Evolutionary conservation across 1,140 invertebrate genomes (phyloP).

Genomic region (Bombyx mandarina): DNA sequence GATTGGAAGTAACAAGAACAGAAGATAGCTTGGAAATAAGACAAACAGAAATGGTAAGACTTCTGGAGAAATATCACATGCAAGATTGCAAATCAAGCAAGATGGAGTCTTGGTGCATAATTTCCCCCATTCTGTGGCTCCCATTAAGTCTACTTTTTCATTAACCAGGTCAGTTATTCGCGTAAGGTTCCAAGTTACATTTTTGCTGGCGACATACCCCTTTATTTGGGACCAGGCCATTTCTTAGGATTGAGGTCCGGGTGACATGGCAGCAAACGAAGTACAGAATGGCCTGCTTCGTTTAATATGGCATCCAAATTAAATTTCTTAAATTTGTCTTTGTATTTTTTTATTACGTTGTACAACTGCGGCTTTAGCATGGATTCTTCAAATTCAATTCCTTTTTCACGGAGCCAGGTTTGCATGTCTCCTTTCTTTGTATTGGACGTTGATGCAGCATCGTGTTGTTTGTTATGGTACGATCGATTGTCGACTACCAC

Average conservation of each 20-base stretch:
- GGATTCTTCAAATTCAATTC: background rate
- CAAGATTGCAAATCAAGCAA: too few species aligned
- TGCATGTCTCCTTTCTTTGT: background rate
- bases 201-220: background rate
- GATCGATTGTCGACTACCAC: background rate
- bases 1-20: too few species aligned
- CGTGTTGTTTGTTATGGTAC: background rate
- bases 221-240: background rate
- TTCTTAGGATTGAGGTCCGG: background rate
- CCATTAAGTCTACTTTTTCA: too few species aligned
- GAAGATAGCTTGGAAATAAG: background rate
- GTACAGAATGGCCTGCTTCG: background rate
- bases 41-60: too few species aligned
- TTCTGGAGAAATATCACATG: too few species aligned
- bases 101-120: too few species aligned
- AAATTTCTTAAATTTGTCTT: background rate
- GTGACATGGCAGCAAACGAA: background rate
- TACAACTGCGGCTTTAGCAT: conserved; percentile 1
- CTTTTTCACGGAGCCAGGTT: background rate
- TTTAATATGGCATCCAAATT: background rate
- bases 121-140: too few species aligned
- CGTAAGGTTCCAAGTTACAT: background rate
- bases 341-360: background rate
- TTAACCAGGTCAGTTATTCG: background rate
- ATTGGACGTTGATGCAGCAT: background rate